phyloP scores from a whole-genome alignment of 2,113 vertebrate species.

The Taxidea taxus region DNA sequence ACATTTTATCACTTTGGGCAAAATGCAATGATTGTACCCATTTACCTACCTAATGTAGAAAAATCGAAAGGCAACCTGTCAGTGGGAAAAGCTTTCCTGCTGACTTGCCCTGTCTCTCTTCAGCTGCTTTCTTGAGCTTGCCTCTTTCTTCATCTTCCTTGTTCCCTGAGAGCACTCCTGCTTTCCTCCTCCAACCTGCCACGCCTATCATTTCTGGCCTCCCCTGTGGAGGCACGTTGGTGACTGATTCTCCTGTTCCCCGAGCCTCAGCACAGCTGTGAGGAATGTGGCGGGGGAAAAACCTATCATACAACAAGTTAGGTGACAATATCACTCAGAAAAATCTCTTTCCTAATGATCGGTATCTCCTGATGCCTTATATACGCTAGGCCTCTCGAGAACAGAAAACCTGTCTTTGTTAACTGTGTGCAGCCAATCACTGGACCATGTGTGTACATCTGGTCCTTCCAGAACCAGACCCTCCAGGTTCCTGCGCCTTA shows the following conservation, averaged over 20 bases:
- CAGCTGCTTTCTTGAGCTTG: background rate
- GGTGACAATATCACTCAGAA: background rate
- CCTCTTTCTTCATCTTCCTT: background rate
- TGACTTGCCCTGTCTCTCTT: background rate
- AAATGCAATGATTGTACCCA: background rate
- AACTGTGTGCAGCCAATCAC: background rate
- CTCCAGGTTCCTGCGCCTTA: background rate
- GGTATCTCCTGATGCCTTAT: background rate
- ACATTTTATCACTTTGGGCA: background rate
- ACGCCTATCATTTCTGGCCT: background rate
- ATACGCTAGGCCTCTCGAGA: background rate
- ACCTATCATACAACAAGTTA: background rate
- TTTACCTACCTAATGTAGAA: background rate
- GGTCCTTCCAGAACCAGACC: background rate
- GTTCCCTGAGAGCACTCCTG: background rate
- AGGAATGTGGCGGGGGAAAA: background rate
- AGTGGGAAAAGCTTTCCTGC: background rate
- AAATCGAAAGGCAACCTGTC: background rate
- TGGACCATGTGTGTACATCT: rapidly evolving
- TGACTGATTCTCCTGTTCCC: background rate
- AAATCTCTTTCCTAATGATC: background rate
- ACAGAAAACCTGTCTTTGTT: background rate
- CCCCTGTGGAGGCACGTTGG: background rate
- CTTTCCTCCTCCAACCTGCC: background rate
- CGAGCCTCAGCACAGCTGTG: background rate